Evolutionary conservation across 2,888 invertebrate species (phyloP).

Genomic region (Caenorhabditis sinica): DNA sequence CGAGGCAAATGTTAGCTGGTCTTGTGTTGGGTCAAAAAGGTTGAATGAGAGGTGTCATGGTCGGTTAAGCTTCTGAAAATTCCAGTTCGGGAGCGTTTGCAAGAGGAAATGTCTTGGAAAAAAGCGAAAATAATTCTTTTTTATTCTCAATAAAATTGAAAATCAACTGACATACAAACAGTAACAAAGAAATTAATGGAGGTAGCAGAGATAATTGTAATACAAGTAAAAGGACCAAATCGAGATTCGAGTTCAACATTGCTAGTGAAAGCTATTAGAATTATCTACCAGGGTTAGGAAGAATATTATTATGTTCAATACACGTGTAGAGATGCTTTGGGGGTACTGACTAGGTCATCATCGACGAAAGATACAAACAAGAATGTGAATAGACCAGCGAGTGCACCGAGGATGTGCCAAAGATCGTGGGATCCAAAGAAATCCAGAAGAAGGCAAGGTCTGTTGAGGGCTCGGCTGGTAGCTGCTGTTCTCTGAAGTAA

Average conservation of each 20-base stretch:
- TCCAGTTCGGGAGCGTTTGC: conserved; percentile 1
- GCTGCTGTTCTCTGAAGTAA: conserved; percentile 52
- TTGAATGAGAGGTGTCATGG: conserved; percentile 23
- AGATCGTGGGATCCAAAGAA: conserved; percentile 64
- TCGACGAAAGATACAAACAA: conserved; percentile 48
- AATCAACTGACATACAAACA: too few species aligned
- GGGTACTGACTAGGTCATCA: conserved; percentile 42
- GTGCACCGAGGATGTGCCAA: conserved; percentile 61
- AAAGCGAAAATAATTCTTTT: background rate
- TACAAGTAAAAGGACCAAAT: too few species aligned
- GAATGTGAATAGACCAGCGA: conserved; percentile 60
- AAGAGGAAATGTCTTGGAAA: background rate
- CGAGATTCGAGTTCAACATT: too few species aligned
- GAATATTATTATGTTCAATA: background rate
- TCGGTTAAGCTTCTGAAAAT: conserved; percentile 7
- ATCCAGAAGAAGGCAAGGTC: conserved; percentile 49
- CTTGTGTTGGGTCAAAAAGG: conserved; percentile 24
- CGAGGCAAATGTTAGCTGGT: conserved; percentile 43
- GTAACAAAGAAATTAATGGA: too few species aligned
- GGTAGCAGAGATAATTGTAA: too few species aligned
- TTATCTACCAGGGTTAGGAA: too few species aligned
- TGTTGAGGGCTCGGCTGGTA: conserved; percentile 55
- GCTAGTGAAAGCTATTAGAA: too few species aligned
- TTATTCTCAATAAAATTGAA: too few species aligned
- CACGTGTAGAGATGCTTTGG: conserved; percentile 17